These are phyloP conservation scores for Malthinus flaveolus DNA, from an alignment of 2,888 invertebrate genomes.

Conservation along the genomic window DNA sequence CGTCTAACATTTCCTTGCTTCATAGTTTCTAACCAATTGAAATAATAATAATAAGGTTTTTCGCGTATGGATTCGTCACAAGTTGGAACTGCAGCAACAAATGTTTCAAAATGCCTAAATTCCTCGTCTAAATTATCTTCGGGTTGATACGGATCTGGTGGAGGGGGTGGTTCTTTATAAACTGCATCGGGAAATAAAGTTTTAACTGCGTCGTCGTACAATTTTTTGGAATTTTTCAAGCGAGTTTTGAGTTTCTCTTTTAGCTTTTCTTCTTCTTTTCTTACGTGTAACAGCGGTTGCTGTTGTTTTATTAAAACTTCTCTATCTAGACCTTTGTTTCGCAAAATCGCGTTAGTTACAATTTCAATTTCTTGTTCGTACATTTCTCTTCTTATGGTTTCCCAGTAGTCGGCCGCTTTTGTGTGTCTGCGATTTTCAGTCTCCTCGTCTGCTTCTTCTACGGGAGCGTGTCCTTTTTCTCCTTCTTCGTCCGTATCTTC, in stretches of 20 bases:
- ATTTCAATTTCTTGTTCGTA: conserved; percentile 48
- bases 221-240: conserved; percentile 61
- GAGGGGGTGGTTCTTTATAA: conserved; percentile 55
- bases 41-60: conserved; percentile 57
- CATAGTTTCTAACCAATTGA: conserved; percentile 62
- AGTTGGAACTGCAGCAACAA: conserved; percentile 50
- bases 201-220: conserved; percentile 69
- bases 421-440: background rate
- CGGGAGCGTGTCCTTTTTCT: background rate
- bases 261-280: conserved; percentile 61
- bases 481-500: background rate
- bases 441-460: background rate
- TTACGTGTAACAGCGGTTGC: conserved; percentile 63
- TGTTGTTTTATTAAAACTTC: conserved; percentile 64
- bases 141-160: conserved; percentile 49
- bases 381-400: conserved; percentile 57
- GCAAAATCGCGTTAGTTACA: conserved; percentile 63
- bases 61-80: conserved; percentile 54
- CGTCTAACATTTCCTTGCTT: conserved; percentile 59
- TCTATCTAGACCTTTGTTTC: conserved; percentile 65
- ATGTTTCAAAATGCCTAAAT: conserved; percentile 50
- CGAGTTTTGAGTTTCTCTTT: conserved; percentile 61
- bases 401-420: conserved; percentile 49
- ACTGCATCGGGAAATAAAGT: conserved; percentile 66
- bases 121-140: conserved; percentile 52